Base-by-base conservation (phyloP, 2,797 vertebrate species). In the Adelosebastes latens region DNA sequence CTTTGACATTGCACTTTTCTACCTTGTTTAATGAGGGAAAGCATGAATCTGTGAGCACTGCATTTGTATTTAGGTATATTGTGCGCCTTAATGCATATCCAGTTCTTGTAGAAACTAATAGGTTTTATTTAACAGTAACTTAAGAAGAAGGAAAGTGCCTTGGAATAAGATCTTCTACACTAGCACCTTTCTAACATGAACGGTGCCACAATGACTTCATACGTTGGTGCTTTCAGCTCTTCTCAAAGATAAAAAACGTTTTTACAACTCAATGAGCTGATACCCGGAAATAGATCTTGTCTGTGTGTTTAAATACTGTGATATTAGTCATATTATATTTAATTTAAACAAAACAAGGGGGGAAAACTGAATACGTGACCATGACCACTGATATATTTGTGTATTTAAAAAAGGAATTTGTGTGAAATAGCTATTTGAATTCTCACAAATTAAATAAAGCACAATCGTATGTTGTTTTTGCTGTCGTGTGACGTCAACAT, bases 1-100 rank as follows among this genome's bases (percentile, higher is more conserved):
- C 92, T 93, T n/a, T 88, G 77, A 94, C 91, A 90, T 93, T 95
- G 94, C 93, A 95, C 94, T 94, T 94, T 95, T 95, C 91, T 95
- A 95, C 90, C 90, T 93, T 91, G 89, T 93, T 90, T 87, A 88
- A 87, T 83, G 88, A 92, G 75, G 81, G 84, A 91, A 89, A 63
- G 92, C 94, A 94, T 93, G 94, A 72, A 90, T 92, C 93, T 92
- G 90, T 94, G 84, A 89, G 91, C 90, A 92, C 93, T 92, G 88
- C 86, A 89, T 94, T 92, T 90, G 91, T 93, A 93, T 95, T 91
- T 94, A 88, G 94, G 91, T 91, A 88, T 88, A 76, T 87, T 69
- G 84, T 91, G 89, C 89, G 91, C 91, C 94, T 94, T 93, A 90
- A 94, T 92, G 92, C 91, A 90, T 89, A 88, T 92, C 77, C 91